Base-by-base conservation (phyloP, 1,140 invertebrate species). In the Aethina tumida region DNA sequence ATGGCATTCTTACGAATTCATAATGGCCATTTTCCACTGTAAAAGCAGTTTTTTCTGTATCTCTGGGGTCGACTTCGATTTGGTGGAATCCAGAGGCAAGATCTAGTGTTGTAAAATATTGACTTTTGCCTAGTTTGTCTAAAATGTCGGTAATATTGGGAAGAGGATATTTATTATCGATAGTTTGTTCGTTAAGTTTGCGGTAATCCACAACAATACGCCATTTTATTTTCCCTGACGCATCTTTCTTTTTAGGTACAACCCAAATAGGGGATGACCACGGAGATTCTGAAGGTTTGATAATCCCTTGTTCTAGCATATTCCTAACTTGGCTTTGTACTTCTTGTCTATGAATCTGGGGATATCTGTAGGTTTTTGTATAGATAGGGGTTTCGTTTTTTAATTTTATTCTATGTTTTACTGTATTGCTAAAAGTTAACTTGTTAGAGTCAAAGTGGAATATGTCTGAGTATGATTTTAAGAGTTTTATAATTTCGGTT, bases 81-180 rank as follows among this genome's bases (percentile, higher is more conserved):
- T 75, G 70, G 45, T 65, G 67, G 44, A 65, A 73, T 5, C 70
- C 70, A 19, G 45, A 52, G 2, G 50, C 50, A 2, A 68, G 37
- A 55, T 73, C 65, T 9, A 71, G 28, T 2, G 59, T 56, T 3
- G 56, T 47, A 39, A 70, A 71, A 34, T 55, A 63, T 14, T 45
- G 48, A 9, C 50, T 34, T 2, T 53, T 54, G 6, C 55, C 51
- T 29, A 71, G 41, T 41, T 58, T 58, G 32, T 66, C 57, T 25
- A 75, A 47, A 29, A 60, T 52, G 13, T 68, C 61, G 10, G 55
- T 57, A 8, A 71, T 69, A 7, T 63, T 53, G 4, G 70, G 69
- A 5, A 75, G 45, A 4, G 69, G 70, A 50, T 59, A 71, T 21
- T 47, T 39, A 39, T 72, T 68, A 6, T 53, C 32, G n/a, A 59